These are phyloP conservation scores for Neoseiulus cucumeris DNA, from an alignment of 1,140 invertebrate species.

Conservation along the genomic window DNA sequence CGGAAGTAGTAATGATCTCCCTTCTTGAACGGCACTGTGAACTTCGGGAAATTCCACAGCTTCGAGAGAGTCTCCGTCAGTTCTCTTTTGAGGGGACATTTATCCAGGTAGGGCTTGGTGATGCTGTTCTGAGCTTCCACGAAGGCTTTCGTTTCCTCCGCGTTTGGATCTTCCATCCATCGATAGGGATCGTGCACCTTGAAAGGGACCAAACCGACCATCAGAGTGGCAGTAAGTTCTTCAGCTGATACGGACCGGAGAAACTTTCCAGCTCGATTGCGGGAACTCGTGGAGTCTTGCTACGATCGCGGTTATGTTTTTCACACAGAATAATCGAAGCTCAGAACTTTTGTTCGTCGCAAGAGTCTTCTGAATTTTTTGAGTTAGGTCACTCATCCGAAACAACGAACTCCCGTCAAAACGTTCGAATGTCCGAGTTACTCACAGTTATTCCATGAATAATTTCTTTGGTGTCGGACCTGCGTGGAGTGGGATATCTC, in stretches of 20 bases:
- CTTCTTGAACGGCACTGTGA: slow-evolving; percentile 57
- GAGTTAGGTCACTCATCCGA: no score
- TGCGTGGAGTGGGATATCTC: slow-evolving; percentile 13
- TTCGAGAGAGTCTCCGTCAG: slow-evolving; percentile 54
- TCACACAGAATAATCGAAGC: no score
- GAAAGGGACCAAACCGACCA: slow-evolving; percentile 18
- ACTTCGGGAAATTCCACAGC: slow-evolving; percentile 91
- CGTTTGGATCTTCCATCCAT: slow-evolving; percentile 89
- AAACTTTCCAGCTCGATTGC: background rate
- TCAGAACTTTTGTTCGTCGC: no score
- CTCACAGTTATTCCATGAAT: background rate
- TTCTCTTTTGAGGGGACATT: slow-evolving; percentile 45
- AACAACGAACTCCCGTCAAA: no score
- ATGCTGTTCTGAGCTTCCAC: slow-evolving; percentile 78
- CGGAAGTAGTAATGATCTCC: slow-evolving; percentile 78
- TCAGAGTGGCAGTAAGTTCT: slow-evolving; percentile 7
- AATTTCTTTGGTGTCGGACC: background rate
- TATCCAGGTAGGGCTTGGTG: slow-evolving; percentile 59
- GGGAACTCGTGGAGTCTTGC: slow-evolving; percentile 13
- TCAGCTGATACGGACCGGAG: slow-evolving; percentile 3
- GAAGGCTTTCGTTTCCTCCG: slow-evolving; percentile 72
- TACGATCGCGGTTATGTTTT: background rate
- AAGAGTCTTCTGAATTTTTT: no score
- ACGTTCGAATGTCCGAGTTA: no score
- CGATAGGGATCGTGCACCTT: slow-evolving; percentile 79